phyloP scores from a whole-genome alignment of 2,888 invertebrate species.

The Gymnocheta viridis region DNA sequence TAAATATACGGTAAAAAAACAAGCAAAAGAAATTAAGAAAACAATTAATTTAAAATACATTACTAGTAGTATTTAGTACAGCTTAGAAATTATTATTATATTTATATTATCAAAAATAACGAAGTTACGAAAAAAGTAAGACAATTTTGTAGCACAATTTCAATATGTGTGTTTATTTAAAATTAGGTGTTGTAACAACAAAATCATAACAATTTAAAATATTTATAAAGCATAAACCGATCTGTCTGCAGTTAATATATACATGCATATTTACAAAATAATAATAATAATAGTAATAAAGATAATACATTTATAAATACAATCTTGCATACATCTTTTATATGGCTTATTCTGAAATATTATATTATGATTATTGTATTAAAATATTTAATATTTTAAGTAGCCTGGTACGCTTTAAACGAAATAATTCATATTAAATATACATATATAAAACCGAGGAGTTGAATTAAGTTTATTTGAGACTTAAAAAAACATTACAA shows the following conservation, averaged over 20 bases:
- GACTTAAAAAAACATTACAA: too few relatives aligned
- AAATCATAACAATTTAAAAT: conserved; percentile 30
- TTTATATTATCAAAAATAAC: conserved; percentile 28
- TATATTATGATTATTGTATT: conserved; percentile 63
- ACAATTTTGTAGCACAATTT: conserved; percentile 64
- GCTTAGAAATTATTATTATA: conserved; percentile 58
- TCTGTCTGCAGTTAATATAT: conserved; percentile 43
- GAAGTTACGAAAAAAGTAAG: conserved; percentile 6
- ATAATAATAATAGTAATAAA: neutral
- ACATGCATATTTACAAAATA: conserved; percentile 52
- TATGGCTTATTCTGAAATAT: conserved; percentile 69
- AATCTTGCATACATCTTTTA: conserved; percentile 63
- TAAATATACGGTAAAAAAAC: conserved; percentile 64
- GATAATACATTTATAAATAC: conserved; percentile 22
- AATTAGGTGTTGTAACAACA: conserved; percentile 52
- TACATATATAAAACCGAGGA: conserved; percentile 6
- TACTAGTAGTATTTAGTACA: conserved; percentile 47
- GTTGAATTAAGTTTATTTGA: too few relatives aligned
- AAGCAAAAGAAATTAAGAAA: neutral
- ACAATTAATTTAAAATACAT: conserved; percentile 19
- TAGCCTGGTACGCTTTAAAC: conserved; percentile 65
- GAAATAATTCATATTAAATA: conserved; percentile 54
- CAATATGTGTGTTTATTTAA: conserved; percentile 30
- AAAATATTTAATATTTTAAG: conserved; percentile 70
- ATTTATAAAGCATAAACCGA: conserved; percentile 25